These are phyloP conservation scores for Antitype chi DNA, from an alignment of 2,888 invertebrate genomes.

Conservation along the genomic window DNA sequence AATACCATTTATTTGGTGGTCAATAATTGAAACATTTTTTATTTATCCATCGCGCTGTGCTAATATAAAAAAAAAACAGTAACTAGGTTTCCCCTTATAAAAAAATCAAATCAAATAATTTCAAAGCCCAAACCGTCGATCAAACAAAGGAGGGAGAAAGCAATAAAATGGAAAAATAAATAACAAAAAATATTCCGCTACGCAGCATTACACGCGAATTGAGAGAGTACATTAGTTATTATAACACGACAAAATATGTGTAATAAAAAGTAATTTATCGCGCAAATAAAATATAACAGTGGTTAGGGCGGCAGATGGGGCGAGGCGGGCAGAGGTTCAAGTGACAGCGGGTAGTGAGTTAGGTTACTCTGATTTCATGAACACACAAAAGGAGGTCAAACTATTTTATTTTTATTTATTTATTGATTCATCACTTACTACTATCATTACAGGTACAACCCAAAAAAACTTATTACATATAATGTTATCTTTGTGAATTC, in stretches of 20 bases:
- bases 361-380: not conserved
- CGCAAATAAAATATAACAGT: conserved; percentile 90
- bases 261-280: conserved; percentile 91
- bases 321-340: conserved; percentile 71
- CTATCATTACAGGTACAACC: too few relatives aligned
- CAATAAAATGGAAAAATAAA: conserved; percentile 85
- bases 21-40: too few relatives aligned
- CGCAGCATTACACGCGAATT: conserved; percentile 89
- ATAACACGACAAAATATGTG: conserved; percentile 91
- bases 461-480: too few relatives aligned
- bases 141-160: conserved; percentile 76
- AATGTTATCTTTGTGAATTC: too few relatives aligned
- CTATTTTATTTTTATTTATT: too few relatives aligned
- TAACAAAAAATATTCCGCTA: conserved; percentile 85
- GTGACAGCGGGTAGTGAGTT: conserved; percentile 47
- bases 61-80: too few relatives aligned
- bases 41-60: too few relatives aligned
- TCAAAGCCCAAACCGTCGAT: conserved; percentile 65
- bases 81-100: not conserved
- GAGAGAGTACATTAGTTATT: conserved; percentile 91
- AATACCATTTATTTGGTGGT: not conserved
- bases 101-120: conserved; percentile 53
- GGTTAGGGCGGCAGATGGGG: conserved; percentile 90
- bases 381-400: not conserved
- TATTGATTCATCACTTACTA: too few relatives aligned